Evolutionary conservation across 2,888 invertebrate species (phyloP), one percentile per base, ranked within the genome.

Genomic region (Boloria euphrosyne): DNA sequence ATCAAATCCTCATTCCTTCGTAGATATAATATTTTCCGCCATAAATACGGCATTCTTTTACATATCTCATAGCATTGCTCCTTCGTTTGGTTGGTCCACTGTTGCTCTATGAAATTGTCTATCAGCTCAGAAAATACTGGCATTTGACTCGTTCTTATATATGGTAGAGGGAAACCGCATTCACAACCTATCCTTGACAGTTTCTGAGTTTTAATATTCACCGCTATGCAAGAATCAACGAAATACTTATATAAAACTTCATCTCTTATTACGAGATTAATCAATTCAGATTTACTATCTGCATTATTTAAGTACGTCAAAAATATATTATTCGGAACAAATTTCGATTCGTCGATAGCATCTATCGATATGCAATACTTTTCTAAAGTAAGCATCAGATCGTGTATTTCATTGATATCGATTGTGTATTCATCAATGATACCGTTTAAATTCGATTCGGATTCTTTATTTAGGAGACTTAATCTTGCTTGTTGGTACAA

Each of bases 141-240:
- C 78, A 80, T 79, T 71, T 83, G 80, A 74, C 84, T 84, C 52
- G 82, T 85, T 75, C 90, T 80, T 0, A 87, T 85, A 66, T 84
- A 92, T 0, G 94, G 94, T 43, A 94, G 79, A 0, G 94, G 94
- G 76, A 92, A 94, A 10, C 93, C 93, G 76, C 95, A 95, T 64
- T 86, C 85, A 75, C 95, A 95, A 53, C 92, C 92, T 4, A 85
- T 76, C 74, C 86, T 87, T n/a, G 80, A 78, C 0, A 82, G 75
- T 74, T 78, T 89, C 76, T 86, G 86, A 38, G 82, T 86, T 57
- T 90, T 87, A 61, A 84, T 76, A 82, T 94, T 94, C 0, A 93
- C 86, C 63, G 93, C 93, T 75, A 94, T 84, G 79, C 95, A 95
- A 0, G 94, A 93, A 66, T 93, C 90, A 4, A 91, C 90, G 72